Evolutionary conservation across 2,797 vertebrate genomes (phyloP).

Genomic region (Gymnothorax javanicus): DNA sequence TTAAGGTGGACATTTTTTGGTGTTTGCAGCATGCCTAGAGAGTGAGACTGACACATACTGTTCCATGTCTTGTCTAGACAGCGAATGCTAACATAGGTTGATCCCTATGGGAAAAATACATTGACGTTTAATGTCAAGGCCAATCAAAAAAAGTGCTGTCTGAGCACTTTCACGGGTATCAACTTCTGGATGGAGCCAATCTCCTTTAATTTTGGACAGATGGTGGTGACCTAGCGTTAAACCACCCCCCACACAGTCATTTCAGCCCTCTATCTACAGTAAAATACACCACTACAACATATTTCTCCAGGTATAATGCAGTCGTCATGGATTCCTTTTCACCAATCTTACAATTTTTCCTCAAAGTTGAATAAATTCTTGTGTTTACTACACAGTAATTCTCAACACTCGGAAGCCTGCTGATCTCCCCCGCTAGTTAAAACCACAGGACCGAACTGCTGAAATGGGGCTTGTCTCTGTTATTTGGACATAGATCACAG

Average conservation of each 20-base stretch:
- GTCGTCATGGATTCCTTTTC: background rate
- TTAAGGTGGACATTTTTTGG: too few species aligned
- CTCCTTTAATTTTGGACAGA: background rate
- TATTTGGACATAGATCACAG: conserved; percentile 52
- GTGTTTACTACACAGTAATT: conserved; percentile 19
- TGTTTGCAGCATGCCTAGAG: background rate
- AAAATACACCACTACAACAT: background rate
- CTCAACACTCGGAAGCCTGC: background rate
- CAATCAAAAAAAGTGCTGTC: background rate
- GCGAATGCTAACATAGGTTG: background rate
- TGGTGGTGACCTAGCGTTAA: background rate
- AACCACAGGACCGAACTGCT: background rate
- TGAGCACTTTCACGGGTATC: background rate
- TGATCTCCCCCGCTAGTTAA: conserved; percentile 1
- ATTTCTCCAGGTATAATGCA: background rate
- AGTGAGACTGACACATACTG: conserved; percentile 32
- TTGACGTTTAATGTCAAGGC: background rate
- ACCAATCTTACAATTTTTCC: background rate
- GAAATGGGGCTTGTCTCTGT: background rate
- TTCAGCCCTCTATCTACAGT: background rate
- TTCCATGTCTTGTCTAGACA: background rate
- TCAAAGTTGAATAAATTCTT: background rate
- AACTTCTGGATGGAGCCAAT: background rate
- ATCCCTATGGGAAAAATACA: background rate
- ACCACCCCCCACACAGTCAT: background rate